Base-by-base conservation (phyloP, 2,888 invertebrate genomes). In the Dicyrtomina minuta region DNA sequence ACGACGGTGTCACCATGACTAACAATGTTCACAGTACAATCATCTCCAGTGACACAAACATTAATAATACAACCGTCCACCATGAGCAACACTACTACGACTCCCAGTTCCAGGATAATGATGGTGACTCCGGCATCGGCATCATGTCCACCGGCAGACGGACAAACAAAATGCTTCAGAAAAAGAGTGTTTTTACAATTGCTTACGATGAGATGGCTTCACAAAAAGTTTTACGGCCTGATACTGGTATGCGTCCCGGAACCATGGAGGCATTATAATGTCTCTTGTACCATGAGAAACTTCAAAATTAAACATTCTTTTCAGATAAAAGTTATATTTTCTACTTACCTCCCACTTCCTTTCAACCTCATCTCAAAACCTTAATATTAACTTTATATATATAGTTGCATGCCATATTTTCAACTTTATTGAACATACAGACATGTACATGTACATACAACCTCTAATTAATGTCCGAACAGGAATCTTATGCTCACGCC, bases 131-230 rank as follows among this genome's bases (percentile, higher is more conserved):
- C 79, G 85, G 86, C 10, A 80, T 79, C 55, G 80, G 80, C 3
- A 76, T 78, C 53, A 72, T 72, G 12, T 72, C 74, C n/a, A 68
- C 71, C 5, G 67, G 68, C 39, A 68, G 70, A 33, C 77, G 78
- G 49, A 77, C 83, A 74, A 85, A 85, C 74, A 84, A 84, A 73
- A 81, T 85, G 68, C 78, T 86, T 71, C 93, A 93, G 79, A 95
- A 94, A 83, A 93, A 94, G 81, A 94, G 93, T 80, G 89, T 95
- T 33, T 95, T 95, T 80, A 93, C 93, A 8, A 95, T 95, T 76
- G 93, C 93, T 0, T 95, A 94, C 80, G 92, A 91, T 79, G 93
- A 93, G 79, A 91, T 94, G 79, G 90, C 92, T 76, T 93, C 92
- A 0, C 90, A 90, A 79, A 90, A 91, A 80, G 68, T 75, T 51